phyloP scores from a whole-genome alignment of 2,888 invertebrate species.

The Diplolepis rosae region DNA sequence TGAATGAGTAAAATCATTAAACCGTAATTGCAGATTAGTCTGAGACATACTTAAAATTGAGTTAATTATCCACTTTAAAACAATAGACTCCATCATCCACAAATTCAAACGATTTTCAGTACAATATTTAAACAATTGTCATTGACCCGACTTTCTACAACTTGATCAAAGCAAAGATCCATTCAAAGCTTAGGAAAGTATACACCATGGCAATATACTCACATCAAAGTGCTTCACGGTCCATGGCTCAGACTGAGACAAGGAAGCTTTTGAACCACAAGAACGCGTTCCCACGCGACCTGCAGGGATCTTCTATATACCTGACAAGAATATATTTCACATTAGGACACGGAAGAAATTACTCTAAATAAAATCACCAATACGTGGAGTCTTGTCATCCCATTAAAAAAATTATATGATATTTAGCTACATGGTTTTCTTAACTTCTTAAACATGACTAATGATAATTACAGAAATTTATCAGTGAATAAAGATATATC shows the following conservation, averaged over 20 bases:
- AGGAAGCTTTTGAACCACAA: conserved; percentile 62
- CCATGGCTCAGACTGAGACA: conserved; percentile 59
- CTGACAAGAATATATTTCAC: conserved; percentile 61
- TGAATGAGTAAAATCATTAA: not conserved
- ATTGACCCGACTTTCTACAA: conserved; percentile 11
- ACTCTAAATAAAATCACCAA: not conserved
- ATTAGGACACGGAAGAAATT: conserved; percentile 36
- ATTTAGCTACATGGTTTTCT: not conserved
- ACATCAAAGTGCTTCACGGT: conserved; percentile 60
- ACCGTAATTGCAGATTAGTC: not conserved
- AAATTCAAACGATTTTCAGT: conserved; percentile 6
- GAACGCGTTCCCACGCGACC: conserved; percentile 62
- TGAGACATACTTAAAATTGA: not conserved
- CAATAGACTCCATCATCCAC: not conserved
- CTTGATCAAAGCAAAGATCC: not conserved
- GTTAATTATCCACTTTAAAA: conserved; percentile 10
- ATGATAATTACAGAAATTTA: not conserved
- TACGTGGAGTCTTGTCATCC: not conserved
- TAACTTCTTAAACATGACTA: not conserved
- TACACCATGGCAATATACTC: conserved; percentile 53
- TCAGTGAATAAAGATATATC: not conserved
- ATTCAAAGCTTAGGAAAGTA: conserved; percentile 20
- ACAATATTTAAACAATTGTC: conserved; percentile 21
- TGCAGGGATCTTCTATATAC: conserved; percentile 64
- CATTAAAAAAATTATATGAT: not conserved